Evolutionary conservation across 2,113 vertebrate species (phyloP).

Genomic region (Pedionomus torquatus): DNA sequence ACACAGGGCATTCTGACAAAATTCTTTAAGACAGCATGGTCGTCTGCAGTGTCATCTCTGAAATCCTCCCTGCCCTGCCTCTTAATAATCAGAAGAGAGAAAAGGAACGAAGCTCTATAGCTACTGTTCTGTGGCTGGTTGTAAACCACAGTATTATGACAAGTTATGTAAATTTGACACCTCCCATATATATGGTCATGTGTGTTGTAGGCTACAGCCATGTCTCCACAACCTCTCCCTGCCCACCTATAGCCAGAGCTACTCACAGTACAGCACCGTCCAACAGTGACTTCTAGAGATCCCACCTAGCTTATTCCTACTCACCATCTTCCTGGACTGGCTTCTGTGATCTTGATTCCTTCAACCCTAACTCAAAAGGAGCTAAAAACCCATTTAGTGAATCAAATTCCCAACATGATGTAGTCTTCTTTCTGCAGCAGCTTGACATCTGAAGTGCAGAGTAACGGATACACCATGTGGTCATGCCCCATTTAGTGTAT

Average conservation of each 20-base stretch:
- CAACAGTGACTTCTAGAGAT: not conserved
- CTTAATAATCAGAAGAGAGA: not conserved
- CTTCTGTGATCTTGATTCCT: not conserved
- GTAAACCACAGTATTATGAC: fast-evolving
- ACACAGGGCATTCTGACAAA: not conserved
- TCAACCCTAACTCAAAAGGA: not conserved
- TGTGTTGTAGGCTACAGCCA: fast-evolving
- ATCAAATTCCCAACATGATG: not conserved
- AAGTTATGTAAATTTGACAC: not conserved
- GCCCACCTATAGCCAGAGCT: not conserved
- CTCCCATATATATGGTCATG: not conserved
- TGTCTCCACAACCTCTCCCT: not conserved
- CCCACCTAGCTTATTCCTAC: not conserved
- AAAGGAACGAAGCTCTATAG: not conserved
- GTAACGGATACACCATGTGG: fast-evolving
- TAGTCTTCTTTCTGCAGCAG: not conserved
- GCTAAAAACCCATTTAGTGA: not conserved
- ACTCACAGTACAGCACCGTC: fast-evolving
- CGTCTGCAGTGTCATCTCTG: not conserved
- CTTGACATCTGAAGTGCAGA: not conserved
- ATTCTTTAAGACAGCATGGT: not conserved
- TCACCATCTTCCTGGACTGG: not conserved
- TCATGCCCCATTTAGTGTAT: fast-evolving
- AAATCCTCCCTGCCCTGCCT: not conserved
- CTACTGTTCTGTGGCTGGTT: not conserved